phyloP scores from a whole-genome alignment of 2,888 invertebrate species.

The Leucoma salicis region DNA sequence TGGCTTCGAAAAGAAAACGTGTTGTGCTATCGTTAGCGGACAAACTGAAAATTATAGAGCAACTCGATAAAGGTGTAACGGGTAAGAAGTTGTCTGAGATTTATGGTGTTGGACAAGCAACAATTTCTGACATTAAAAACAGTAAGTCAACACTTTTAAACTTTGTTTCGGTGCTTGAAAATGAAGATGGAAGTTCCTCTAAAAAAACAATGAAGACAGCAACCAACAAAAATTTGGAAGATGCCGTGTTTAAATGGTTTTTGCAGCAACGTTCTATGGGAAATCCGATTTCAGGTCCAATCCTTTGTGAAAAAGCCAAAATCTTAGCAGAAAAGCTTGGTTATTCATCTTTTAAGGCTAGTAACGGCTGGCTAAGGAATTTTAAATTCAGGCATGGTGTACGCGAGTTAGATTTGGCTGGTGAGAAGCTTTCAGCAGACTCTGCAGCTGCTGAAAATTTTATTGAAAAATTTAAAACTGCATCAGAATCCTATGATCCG shows the following conservation, averaged over 20 bases:
- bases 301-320: conserved; percentile 20
- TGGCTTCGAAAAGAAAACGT: neutral
- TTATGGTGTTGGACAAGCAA: neutral
- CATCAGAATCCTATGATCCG: neutral
- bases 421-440: conserved; percentile 5
- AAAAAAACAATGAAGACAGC: conserved; percentile 33
- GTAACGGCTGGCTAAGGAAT: conserved; percentile 31
- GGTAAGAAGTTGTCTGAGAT: neutral
- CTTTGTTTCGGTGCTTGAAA: conserved; percentile 30
- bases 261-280: conserved; percentile 29
- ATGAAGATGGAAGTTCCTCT: conserved; percentile 18
- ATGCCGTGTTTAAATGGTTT: conserved; percentile 32
- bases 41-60: neutral
- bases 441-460: neutral
- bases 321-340: conserved; percentile 18
- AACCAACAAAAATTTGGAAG: conserved; percentile 33
- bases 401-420: neutral
- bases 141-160: conserved; percentile 32
- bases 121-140: neutral
- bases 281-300: conserved; percentile 8
- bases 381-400: conserved; percentile 36
- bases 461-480: neutral
- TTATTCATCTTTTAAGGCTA: conserved; percentile 22
- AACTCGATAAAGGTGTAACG: neutral
- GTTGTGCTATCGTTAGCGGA: neutral